Evolutionary conservation across 2,113 vertebrate species (phyloP).

Genomic region (Phoenicopterus ruber): DNA sequence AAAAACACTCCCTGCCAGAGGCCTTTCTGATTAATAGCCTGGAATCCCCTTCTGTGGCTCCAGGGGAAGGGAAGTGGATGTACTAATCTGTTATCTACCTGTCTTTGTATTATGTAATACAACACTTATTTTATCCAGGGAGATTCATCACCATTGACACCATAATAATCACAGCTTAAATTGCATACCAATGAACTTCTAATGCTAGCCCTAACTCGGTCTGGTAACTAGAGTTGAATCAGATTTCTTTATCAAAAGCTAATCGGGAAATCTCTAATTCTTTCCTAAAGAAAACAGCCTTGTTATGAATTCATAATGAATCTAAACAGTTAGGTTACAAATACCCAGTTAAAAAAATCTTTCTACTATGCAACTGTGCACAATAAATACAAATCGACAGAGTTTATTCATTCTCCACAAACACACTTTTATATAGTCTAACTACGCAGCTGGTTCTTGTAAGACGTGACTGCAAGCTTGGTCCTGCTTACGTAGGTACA

Average conservation of each 20-base stretch:
- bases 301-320: background rate
- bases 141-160: slow-evolving; percentile 3
- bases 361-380: background rate
- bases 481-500: background rate
- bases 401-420: background rate
- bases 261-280: background rate
- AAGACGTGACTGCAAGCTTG: background rate
- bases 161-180: slow-evolving; percentile 29
- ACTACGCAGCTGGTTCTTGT: background rate
- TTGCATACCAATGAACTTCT: background rate
- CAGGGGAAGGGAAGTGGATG: background rate
- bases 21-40: slow-evolving; percentile 24
- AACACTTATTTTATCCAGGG: slow-evolving; percentile 37
- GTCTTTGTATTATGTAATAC: slow-evolving; percentile 36
- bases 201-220: background rate
- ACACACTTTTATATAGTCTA: background rate
- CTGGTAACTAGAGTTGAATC: background rate
- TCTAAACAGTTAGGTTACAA: background rate
- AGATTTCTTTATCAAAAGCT: background rate
- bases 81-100: slow-evolving; percentile 44
- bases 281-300: background rate
- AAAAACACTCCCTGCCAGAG: background rate
- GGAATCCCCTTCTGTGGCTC: background rate
- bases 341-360: background rate
- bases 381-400: background rate